Conservation (phyloP, 1,140 invertebrate species). For the Pteromalus puparum region DNA sequence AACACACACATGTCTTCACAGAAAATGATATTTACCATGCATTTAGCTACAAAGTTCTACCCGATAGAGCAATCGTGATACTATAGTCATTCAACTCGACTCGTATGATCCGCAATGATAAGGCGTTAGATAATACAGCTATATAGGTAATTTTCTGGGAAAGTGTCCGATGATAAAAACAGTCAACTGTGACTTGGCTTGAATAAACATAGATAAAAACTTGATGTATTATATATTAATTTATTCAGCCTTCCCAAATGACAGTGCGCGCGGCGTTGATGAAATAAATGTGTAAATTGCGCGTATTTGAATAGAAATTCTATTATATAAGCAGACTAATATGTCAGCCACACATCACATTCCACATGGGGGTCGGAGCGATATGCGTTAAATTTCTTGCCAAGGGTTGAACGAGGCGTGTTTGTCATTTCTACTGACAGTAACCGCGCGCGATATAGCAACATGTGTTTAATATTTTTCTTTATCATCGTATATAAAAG, state of each 20-base stretch:
- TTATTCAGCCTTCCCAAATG: not conserved
- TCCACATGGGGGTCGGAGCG: not conserved
- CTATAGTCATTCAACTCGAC: not conserved
- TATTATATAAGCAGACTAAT: slow-evolving; percentile 1
- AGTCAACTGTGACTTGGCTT: not conserved
- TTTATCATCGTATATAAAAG: too few relatives aligned
- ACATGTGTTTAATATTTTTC: not conserved
- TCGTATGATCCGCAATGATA: not conserved
- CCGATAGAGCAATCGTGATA: not conserved
- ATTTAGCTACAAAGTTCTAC: not conserved
- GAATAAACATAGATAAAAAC: not conserved
- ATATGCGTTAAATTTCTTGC: not conserved
- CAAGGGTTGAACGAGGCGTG: not conserved
- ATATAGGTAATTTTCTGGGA: not conserved
- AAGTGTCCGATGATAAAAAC: not conserved
- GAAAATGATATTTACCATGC: not conserved
- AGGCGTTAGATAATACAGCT: too few relatives aligned
- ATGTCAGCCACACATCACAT: not conserved
- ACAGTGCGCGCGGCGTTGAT: not conserved
- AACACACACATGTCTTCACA: too few relatives aligned
- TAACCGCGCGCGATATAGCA: not conserved
- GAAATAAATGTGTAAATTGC: not conserved
- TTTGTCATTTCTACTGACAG: not conserved
- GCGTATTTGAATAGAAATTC: not conserved
- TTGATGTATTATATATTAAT: not conserved